Percentiles rank a stretch among this genome's conserved stretches.
phyloP scores from a whole-genome alignment of 2,888 invertebrate species.

The Dusona sp. region DNA sequence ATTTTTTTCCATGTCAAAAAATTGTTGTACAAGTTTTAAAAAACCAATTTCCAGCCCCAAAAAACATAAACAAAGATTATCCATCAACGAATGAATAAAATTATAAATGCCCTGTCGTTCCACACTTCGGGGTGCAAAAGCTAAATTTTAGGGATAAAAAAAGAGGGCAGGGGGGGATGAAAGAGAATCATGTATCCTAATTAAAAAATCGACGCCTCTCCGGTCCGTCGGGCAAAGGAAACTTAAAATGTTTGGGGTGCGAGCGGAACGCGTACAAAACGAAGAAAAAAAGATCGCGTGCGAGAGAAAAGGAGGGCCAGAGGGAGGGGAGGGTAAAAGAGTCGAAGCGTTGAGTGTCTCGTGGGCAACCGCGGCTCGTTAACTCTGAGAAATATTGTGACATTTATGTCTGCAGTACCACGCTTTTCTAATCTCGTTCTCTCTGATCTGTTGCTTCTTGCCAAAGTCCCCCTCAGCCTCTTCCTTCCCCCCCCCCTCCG shows the following conservation, averaged over 20 bases:
- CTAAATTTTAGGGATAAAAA: background rate
- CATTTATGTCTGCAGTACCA: slow-evolving; percentile 81
- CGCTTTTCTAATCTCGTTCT: slow-evolving; percentile 75
- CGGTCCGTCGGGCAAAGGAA: slow-evolving; percentile 78
- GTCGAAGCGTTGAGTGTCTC: slow-evolving; percentile 57
- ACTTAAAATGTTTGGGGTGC: slow-evolving; percentile 63
- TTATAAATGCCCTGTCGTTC: background rate
- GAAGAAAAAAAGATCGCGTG: slow-evolving; percentile 52
- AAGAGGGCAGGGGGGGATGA: slow-evolving; percentile 10
- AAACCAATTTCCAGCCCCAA: background rate
- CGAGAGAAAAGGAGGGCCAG: slow-evolving; percentile 59
- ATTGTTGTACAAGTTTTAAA: background rate
- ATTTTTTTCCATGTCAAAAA: background rate
- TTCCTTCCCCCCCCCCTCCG: background rate
- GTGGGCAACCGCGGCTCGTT: slow-evolving; percentile 81
- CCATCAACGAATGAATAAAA: background rate
- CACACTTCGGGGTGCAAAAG: background rate
- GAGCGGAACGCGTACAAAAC: slow-evolving; percentile 25
- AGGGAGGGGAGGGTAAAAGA: slow-evolving; percentile 23
- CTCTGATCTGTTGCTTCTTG: slow-evolving; percentile 80
- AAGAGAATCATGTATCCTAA: slow-evolving; percentile 75
- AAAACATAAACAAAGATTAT: background rate
- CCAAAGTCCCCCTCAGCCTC: slow-evolving; percentile 32
- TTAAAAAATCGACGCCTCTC: slow-evolving; percentile 84
- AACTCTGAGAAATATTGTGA: slow-evolving; percentile 84